Evolutionary conservation across 2,113 vertebrate species (phyloP), one percentile per base, ranked within the genome.

Genomic region (Seriola rivoliana): DNA sequence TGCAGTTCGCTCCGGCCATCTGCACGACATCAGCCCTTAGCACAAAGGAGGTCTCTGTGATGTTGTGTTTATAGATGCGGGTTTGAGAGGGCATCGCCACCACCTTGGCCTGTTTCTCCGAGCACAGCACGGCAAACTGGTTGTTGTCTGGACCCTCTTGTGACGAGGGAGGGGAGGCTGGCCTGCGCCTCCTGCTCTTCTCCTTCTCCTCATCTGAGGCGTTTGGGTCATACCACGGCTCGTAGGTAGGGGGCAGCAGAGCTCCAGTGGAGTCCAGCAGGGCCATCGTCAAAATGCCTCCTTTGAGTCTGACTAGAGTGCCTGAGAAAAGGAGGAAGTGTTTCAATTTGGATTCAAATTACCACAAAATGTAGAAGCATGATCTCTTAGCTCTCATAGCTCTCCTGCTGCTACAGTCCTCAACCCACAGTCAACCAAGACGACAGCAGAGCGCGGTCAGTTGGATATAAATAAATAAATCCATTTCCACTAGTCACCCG

Each of bases 51-150:
- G 96, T 94, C 95, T 99, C 98, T 48, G 97, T 99, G 92, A 99
- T 97, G 93, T 96, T 99, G 92, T 99, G 98, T 93, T 99, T 98
- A 91, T 97, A 95, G 93, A 96, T 89, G 90, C 96, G 95, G 93
- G 95, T 97, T 84, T 99, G 98, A 14, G 97, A 96, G 60, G 98
- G 97, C 96, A 99, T 92, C 75, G 96, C 96, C 92, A 99, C 94
- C 69, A 99, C 97, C 90, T 99, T 99, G 84, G 97, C 98, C 94
- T 99, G 98, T 87, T 99, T 99, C 94, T 99, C 98, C 1, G 98
- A 99, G 84, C 98, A 99, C 89, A 99, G 95, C 92, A 99, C 97
- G 60, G 95, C 96, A 67, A 97, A 99, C 91, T 99, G 97, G 83
- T 29, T 29, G 94, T 94, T 86, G 29, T 99, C 97, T 92, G 95